These are phyloP conservation scores for Chydorus sphaericus DNA, from an alignment of 2,888 invertebrate genomes.

Conservation along the genomic window DNA sequence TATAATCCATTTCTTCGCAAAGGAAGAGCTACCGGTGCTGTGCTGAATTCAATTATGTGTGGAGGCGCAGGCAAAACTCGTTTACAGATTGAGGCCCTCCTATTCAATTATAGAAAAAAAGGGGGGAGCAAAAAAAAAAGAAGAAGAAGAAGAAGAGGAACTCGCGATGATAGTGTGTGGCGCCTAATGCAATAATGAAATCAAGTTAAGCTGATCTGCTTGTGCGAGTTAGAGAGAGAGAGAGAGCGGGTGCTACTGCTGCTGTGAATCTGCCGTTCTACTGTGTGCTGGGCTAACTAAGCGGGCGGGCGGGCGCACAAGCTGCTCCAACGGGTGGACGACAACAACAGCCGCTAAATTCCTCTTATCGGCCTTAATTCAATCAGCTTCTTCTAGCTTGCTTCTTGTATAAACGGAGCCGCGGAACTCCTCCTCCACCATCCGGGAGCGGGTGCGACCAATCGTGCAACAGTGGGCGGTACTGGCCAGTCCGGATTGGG, in stretches of 20 bases:
- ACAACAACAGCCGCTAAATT: slow-evolving; percentile 8
- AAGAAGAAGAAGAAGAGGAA: no score
- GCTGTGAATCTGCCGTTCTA: neutral
- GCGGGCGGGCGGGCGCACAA: neutral
- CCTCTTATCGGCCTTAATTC: slow-evolving; percentile 11
- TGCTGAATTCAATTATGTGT: neutral
- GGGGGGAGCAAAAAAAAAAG: neutral
- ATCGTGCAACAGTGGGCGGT: neutral
- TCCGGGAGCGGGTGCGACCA: neutral
- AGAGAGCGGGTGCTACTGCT: neutral
- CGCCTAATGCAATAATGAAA: slow-evolving; percentile 8
- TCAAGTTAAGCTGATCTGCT: slow-evolving; percentile 7
- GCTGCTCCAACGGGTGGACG: slow-evolving; percentile 7
- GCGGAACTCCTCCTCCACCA: neutral
- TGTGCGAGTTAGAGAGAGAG: neutral
- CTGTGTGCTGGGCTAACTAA: neutral
- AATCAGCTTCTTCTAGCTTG: slow-evolving; percentile 6
- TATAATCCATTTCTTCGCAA: neutral
- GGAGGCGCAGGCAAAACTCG: slow-evolving; percentile 6
- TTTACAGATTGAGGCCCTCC: slow-evolving; percentile 1
- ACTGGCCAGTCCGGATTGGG: neutral
- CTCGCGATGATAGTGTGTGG: no score
- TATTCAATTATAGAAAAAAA: slow-evolving; percentile 3
- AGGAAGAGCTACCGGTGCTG: neutral
- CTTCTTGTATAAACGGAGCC: neutral